A percentile compares a stretch with the other conserved stretches of the same genome.
Conservation (phyloP, 1,140 invertebrate genomes). For the Globodera rostochiensis region DNA sequence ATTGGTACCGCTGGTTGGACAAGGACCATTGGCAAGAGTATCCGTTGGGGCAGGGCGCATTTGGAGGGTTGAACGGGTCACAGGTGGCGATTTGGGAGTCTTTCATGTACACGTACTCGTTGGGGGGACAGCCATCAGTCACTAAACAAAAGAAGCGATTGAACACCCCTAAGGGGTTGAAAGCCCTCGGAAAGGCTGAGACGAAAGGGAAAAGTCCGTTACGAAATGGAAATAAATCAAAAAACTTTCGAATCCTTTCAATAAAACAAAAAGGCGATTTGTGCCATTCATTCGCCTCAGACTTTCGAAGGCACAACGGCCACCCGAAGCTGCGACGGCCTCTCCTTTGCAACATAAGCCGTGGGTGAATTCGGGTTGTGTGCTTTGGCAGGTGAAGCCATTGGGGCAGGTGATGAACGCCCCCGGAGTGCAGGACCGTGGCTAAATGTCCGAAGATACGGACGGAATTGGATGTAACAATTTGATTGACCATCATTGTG, state of each 20-base stretch:
- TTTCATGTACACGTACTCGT: slow-evolving; percentile 65
- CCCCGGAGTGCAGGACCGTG: slow-evolving; percentile 52
- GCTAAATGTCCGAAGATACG: slow-evolving; percentile 11
- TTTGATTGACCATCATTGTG: slow-evolving; percentile 59
- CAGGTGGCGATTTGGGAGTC: slow-evolving; percentile 64
- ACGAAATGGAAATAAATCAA: background rate
- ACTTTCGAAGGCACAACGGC: background rate
- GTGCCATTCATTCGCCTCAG: background rate
- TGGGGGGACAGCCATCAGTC: slow-evolving; percentile 62
- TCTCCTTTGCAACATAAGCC: slow-evolving; percentile 64
- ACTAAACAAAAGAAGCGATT: slow-evolving; percentile 1
- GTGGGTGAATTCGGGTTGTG: slow-evolving; percentile 61
- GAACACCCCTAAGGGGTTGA: slow-evolving; percentile 3
- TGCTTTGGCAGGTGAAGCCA: slow-evolving; percentile 63
- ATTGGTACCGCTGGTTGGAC: slow-evolving; percentile 63
- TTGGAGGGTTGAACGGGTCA: slow-evolving; percentile 64
- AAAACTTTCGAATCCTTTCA: background rate
- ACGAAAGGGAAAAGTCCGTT: background rate
- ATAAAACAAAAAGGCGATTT: background rate
- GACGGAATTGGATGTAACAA: background rate
- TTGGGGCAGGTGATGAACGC: slow-evolving; percentile 64
- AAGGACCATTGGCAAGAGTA: slow-evolving; percentile 65
- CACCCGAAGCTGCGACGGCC: slow-evolving; percentile 55
- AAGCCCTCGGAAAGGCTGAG: slow-evolving; percentile 10
- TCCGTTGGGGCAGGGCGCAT: slow-evolving; percentile 61